These are phyloP conservation scores for Eupithecia tripunctaria DNA, from an alignment of 2,888 invertebrate species.

Conservation along the genomic window DNA sequence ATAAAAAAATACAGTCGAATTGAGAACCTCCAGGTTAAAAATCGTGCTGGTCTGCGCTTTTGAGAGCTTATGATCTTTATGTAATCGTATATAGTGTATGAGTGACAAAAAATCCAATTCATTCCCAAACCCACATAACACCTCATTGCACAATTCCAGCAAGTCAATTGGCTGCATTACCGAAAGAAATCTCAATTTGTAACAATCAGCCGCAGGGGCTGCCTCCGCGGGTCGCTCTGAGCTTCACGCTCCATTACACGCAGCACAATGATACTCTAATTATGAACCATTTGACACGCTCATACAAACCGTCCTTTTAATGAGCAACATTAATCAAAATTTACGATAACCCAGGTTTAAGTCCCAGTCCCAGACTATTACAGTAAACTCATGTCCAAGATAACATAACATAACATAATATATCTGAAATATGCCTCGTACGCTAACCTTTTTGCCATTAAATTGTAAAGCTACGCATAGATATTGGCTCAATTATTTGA, in stretches of 20 bases:
- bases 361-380: conserved; percentile 39
- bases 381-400: conserved; percentile 52
- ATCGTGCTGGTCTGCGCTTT: too few species aligned
- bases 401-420: conserved; percentile 49
- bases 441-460: conserved; percentile 53
- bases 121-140: conserved; percentile 69
- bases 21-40: too few species aligned
- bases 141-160: conserved; percentile 53
- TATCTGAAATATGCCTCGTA: conserved; percentile 56
- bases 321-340: conserved; percentile 69
- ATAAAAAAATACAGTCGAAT: too few species aligned
- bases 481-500: conserved; percentile 60
- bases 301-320: conserved; percentile 61
- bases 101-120: conserved; percentile 58
- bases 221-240: conserved; percentile 52
- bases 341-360: conserved; percentile 46
- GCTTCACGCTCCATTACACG: conserved; percentile 69
- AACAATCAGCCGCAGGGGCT: conserved; percentile 71
- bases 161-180: conserved; percentile 56
- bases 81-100: too few species aligned
- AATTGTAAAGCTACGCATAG: conserved; percentile 50
- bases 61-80: too few species aligned
- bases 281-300: conserved; percentile 79
- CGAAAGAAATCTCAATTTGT: conserved; percentile 78
- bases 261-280: conserved; percentile 80